A percentile compares a stretch with the other conserved stretches of the same genome.
phyloP scores from a whole-genome alignment of 2,888 invertebrate species.

The Drosophila demipolita region DNA sequence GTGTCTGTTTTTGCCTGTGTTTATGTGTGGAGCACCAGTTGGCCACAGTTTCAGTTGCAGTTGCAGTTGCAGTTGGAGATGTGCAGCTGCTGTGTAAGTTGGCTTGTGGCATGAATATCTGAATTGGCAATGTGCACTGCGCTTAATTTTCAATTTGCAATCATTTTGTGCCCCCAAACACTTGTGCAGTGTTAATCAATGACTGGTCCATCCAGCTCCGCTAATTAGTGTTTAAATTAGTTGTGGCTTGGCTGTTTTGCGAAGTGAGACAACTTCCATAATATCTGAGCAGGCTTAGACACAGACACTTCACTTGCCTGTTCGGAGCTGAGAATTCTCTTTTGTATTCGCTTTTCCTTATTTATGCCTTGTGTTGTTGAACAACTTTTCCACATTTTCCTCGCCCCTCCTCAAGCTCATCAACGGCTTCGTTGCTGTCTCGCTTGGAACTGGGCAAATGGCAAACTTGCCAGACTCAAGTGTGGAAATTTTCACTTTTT shows the following conservation, averaged over 20 bases:
- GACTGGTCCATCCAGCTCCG: constrained; percentile 30
- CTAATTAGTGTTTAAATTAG: constrained; percentile 65
- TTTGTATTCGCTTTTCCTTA: constrained; percentile 46
- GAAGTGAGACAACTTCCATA: constrained; percentile 29
- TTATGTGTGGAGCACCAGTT: constrained; percentile 37
- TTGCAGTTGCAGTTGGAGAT: constrained; percentile 1
- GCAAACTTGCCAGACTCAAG: constrained; percentile 78
- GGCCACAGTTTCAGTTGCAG: constrained; percentile 52
- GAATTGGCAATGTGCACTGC: constrained; percentile 75
- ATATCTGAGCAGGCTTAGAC: constrained; percentile 26
- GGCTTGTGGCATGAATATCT: constrained; percentile 53
- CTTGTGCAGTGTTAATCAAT: constrained; percentile 52
- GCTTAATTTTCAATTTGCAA: constrained; percentile 79
- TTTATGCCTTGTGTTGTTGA: constrained; percentile 75
- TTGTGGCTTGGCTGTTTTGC: neutral
- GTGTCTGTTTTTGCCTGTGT: constrained; percentile 45
- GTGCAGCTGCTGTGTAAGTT: constrained; percentile 29
- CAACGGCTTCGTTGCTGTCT: constrained; percentile 38
- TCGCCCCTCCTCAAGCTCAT: constrained; percentile 45
- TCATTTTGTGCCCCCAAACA: constrained; percentile 61
- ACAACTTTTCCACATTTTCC: constrained; percentile 68
- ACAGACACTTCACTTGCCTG: constrained; percentile 54
- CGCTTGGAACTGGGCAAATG: constrained; percentile 22
- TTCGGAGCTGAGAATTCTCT: constrained; percentile 2
- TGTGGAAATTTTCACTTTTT: constrained; percentile 83